Conservation (phyloP, 2,113 vertebrate genomes). For the Penelope pileata region DNA sequence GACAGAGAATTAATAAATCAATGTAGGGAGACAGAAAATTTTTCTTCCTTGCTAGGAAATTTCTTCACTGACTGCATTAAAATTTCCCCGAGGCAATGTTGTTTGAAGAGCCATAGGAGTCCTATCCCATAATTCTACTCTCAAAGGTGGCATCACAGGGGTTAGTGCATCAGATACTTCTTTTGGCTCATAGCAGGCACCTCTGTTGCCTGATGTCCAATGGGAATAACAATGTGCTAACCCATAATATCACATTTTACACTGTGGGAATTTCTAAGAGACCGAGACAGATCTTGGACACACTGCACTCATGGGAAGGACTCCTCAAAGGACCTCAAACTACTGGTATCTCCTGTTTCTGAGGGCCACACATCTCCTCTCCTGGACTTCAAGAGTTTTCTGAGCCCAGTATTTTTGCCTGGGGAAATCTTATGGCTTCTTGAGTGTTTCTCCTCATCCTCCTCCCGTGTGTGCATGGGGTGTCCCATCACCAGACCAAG, state of each 20-base stretch:
- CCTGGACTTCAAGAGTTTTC: not conserved
- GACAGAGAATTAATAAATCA: not conserved
- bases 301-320: not conserved
- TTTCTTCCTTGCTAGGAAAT: not conserved
- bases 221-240: not conserved
- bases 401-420: not conserved
- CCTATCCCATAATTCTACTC: not conserved
- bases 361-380: not conserved
- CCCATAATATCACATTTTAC: not conserved
- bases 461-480: not conserved
- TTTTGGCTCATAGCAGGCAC: not conserved
- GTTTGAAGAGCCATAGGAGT: not conserved
- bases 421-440: not conserved
- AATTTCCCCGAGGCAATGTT: not conserved
- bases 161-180: not conserved
- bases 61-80: not conserved
- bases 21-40: not conserved
- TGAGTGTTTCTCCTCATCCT: not conserved
- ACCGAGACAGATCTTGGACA: not conserved
- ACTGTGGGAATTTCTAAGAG: not conserved
- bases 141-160: not conserved
- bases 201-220: no score
- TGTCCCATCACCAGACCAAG: not conserved
- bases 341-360: not conserved
- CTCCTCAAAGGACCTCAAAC: not conserved